Evolutionary conservation across 2,888 invertebrate species (phyloP).

Genomic region (Perizoma flavofasciatum): DNA sequence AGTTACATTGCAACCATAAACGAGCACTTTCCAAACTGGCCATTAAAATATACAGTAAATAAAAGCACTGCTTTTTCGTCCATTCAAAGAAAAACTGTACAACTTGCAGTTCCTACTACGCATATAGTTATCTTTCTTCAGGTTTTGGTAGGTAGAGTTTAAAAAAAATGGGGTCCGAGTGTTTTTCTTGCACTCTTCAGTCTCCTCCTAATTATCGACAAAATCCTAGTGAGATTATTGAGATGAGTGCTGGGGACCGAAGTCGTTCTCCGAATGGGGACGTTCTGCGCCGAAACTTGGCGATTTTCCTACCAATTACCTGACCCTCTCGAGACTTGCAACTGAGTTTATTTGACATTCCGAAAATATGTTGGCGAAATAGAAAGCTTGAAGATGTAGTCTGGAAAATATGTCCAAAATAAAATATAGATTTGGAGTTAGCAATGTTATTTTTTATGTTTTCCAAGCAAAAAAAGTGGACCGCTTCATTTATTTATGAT

Average conservation of each 20-base stretch:
- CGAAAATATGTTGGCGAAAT: constrained; percentile 19
- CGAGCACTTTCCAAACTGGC: constrained; percentile 26
- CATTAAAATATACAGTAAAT: constrained; percentile 32
- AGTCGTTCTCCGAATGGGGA: constrained; percentile 9
- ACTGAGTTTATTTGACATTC: constrained; percentile 31
- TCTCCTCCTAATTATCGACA: no score
- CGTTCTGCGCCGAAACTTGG: constrained; percentile 26
- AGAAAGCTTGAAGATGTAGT: constrained; percentile 2
- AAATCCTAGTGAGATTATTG: no score
- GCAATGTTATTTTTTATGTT: no score
- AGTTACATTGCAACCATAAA: constrained; percentile 6
- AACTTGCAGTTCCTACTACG: background rate
- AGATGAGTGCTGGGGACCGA: no score
- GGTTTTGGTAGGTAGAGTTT: no score
- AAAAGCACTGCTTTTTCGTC: background rate
- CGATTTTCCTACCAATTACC: constrained; percentile 41
- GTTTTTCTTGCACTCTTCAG: no score
- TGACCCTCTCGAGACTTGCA: constrained; percentile 40
- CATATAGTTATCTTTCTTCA: background rate
- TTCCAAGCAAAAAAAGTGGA: no score
- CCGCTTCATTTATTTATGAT: no score
- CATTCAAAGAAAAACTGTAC: constrained; percentile 11
- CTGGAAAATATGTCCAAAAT: constrained; percentile 11
- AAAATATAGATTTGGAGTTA: background rate
- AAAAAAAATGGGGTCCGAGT: no score